Base-by-base conservation (phyloP, 2,113 vertebrate species). In the Halichoeres trimaculatus region DNA sequence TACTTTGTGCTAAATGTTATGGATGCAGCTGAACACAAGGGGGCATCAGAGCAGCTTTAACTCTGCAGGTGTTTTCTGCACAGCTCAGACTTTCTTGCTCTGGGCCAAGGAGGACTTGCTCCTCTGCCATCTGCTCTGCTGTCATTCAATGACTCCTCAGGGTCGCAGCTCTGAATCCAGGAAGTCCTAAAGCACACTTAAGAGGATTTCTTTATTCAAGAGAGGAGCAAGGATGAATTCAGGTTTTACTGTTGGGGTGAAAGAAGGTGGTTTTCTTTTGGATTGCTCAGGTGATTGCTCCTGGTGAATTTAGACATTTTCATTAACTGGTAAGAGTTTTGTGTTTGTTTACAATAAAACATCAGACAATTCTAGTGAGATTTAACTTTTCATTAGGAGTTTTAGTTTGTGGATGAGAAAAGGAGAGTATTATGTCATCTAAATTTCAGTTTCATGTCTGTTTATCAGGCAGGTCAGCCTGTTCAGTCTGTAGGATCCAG, bases 41-140 rank as follows among this genome's bases (percentile, higher is more conserved):
- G 64, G 86, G 81, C 78, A 41, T 63, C 60, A 81, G 64, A 73
- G n/a, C n/a, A 19, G 50, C 67, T 35, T 19, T 1, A 6, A 50
- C 56, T 23, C 77, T 78, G 45, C 54, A 67, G 68, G 61, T 16
- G 66, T 60, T 60, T 51, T 40, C 43, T 53, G 57, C 24, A 47
- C 24, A 9, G 48, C 11, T 11, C 51, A 3, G 40, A 35, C 55
- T 16, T 38, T 6, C 24, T 20, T 23, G 54, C 61, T 26, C 58
- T 14, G 24, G 40, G 57, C 9, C 19, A n/a, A 47, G 17, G 23
- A 57, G 50, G 30, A 43, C 57, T 43, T 45, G 17, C 22, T 56
- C 35, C 12, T 43, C 58, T 55, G 55, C 35, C 72, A 57, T 79
- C 63, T 56, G 58, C 62, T 65, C 40, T 22, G 54, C 47, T 38